These are phyloP conservation scores for Picus viridis DNA, from an alignment of 2,797 vertebrate genomes.

Conservation along the genomic window DNA sequence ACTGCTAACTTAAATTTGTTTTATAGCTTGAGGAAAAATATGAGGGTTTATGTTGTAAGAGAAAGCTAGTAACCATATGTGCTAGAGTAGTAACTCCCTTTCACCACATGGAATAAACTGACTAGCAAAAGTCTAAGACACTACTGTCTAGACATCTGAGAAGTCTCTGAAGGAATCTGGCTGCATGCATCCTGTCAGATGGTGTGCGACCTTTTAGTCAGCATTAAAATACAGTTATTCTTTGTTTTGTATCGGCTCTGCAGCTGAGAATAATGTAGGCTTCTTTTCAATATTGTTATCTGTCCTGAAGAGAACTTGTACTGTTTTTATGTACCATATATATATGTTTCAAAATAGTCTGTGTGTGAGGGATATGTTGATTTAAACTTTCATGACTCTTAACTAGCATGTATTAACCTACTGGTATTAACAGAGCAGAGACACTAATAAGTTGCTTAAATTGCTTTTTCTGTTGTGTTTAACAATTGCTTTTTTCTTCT, in stretches of 20 bases:
- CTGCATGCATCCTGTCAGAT: neutral
- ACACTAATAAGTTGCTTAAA: neutral
- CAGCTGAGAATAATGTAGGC: neutral
- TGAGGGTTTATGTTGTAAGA: neutral
- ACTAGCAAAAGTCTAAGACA: neutral
- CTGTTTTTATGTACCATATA: neutral
- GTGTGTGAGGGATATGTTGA: neutral
- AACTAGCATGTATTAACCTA: neutral
- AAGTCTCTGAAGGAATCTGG: neutral
- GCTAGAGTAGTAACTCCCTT: neutral
- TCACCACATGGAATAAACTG: neutral
- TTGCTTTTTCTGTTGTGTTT: neutral
- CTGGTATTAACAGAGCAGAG: neutral
- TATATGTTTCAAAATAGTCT: neutral
- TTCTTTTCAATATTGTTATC: neutral
- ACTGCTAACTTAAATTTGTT: neutral
- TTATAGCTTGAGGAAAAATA: neutral
- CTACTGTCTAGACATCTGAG: neutral
- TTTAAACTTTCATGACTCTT: neutral
- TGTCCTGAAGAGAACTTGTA: neutral
- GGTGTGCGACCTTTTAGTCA: neutral
- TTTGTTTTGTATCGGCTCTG: neutral
- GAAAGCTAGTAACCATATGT: neutral
- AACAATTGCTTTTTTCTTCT: neutral
- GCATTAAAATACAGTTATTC: neutral